Percentiles rank a stretch among this genome's conserved stretches.
phyloP scores from a whole-genome alignment of 2,113 vertebrate genomes.

The Gallinago media region DNA sequence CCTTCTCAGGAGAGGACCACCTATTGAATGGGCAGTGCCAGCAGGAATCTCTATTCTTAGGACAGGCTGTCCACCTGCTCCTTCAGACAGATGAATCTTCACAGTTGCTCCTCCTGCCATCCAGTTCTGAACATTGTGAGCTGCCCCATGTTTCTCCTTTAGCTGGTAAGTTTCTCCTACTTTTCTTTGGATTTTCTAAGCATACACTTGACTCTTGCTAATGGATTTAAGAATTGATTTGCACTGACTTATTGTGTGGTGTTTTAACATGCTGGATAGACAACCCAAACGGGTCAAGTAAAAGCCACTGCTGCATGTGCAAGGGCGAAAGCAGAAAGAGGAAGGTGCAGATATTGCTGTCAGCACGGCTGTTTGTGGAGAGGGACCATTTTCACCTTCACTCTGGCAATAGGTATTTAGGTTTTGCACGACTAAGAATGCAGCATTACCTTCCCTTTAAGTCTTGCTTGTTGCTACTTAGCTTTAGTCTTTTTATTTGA shows the following conservation, averaged over 20 bases:
- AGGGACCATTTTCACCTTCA: background rate
- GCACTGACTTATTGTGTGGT: background rate
- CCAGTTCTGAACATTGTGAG: background rate
- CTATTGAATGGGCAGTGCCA: background rate
- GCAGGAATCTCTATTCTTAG: background rate
- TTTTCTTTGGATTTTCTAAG: background rate
- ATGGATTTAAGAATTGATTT: background rate
- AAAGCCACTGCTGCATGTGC: background rate
- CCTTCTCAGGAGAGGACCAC: background rate
- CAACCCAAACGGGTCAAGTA: background rate
- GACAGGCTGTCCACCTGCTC: accelerated
- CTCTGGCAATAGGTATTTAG: background rate
- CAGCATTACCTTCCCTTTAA: background rate
- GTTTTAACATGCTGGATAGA: background rate
- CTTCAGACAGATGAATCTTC: background rate
- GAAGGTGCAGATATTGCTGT: background rate
- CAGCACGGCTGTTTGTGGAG: background rate
- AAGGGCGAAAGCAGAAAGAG: background rate
- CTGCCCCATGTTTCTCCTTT: accelerated
- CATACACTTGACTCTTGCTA: background rate
- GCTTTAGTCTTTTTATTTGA: background rate
- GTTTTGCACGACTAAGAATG: background rate
- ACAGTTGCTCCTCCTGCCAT: background rate
- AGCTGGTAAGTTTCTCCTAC: background rate
- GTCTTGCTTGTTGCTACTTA: background rate